Conservation (phyloP, 1,140 invertebrate species). For the Lepidurus couesii region DNA sequence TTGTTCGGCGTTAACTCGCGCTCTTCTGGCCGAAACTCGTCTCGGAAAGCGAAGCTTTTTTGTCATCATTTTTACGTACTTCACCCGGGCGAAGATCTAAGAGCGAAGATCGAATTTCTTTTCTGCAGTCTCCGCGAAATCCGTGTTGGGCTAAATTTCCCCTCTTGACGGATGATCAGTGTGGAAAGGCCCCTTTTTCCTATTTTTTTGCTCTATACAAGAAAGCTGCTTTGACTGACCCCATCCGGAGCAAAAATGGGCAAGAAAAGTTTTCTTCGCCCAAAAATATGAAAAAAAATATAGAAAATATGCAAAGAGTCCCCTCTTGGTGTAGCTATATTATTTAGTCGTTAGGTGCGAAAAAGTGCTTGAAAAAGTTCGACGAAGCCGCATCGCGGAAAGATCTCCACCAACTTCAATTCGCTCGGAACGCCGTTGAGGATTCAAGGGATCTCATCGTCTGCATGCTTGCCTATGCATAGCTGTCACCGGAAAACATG, state of each 20-base stretch:
- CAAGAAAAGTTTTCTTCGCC: background rate
- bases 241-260: background rate
- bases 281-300: background rate
- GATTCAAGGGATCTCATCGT: background rate
- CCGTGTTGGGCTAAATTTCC: background rate
- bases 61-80: constrained; percentile 12
- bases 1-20: background rate
- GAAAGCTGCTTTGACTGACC: background rate
- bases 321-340: background rate
- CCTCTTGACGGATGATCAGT: constrained; percentile 4
- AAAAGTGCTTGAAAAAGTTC: background rate
- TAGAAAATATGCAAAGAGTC: too few species aligned
- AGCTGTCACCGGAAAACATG: constrained; percentile 18
- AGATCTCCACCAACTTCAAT: background rate
- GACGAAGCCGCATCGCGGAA: background rate
- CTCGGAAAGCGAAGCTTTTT: background rate
- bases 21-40: constrained; percentile 4
- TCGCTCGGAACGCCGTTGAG: background rate
- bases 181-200: background rate
- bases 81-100: constrained; percentile 7
- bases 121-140: constrained; percentile 9
- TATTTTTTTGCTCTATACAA: background rate
- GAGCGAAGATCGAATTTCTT: constrained; percentile 2
- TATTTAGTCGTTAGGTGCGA: background rate
- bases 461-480: background rate